Evolutionary conservation across 2,888 invertebrate genomes (phyloP), one percentile per base, ranked within the genome.

Genomic region (Acleris literana): DNA sequence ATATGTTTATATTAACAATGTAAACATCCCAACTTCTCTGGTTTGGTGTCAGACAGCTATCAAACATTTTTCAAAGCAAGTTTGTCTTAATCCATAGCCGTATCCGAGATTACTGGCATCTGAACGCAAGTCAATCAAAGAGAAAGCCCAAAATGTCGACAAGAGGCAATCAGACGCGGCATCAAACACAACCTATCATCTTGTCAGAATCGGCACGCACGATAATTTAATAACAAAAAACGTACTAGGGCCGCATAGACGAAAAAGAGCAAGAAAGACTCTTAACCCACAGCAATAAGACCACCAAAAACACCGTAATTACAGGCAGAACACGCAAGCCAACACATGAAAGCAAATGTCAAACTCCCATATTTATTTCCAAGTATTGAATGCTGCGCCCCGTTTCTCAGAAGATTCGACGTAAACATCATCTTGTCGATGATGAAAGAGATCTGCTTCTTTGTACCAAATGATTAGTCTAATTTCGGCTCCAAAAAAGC

Each of bases 341-440:
- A 80, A 80, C 75, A 90, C 92, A 92, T 92, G 91, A 92, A 92
- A 92, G 92, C 92, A 90, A 91, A 92, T 92, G 91, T 92, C 92
- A 92, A 92, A 90, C 90, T 90, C 89, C 90, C 91, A 90, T 90
- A 92, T 92, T 91, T 92, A 92, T 92, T 92, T 92, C 92, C 91
- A 88, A 91, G 92, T 92, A 92, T 92, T 91, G 92, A 90, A 92
- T 88, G 86, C 82, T 84, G 87, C 84, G 82, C 83, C 82, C 79
- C 83, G 86, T 76, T 92, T 92, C 92, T 89, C 82, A 82, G 92
- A 92, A 92, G 84, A 85, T 83, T 79, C 85, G 82, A 80, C 83
- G 88, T 92, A 92, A 92, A 92, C 92, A 92, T 86, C 87, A 87
- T 84, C 87, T 78, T 90, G 92, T 92, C 92, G 91, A 92, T 92